Percentiles rank a stretch among this genome's conserved stretches.
Conservation (phyloP, 2,797 vertebrate genomes). For the Perodicticus potto region DNA sequence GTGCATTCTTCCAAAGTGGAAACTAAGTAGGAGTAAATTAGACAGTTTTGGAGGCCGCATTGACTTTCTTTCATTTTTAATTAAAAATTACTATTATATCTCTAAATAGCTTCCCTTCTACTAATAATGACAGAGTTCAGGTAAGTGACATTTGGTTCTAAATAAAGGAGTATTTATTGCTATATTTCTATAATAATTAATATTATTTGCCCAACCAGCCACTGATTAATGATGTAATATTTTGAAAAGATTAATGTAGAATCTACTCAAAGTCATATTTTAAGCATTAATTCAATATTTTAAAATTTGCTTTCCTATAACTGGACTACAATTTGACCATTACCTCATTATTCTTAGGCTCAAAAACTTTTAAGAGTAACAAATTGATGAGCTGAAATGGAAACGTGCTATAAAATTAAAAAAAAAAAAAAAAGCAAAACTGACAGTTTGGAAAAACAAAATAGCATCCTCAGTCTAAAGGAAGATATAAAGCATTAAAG, state of each 20-base stretch:
- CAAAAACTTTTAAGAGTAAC: neutral
- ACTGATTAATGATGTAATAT: neutral
- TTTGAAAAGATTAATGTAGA: neutral
- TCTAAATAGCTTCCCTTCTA: neutral
- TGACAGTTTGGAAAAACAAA: constrained; percentile 2
- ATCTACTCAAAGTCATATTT: neutral
- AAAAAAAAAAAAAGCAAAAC: neutral
- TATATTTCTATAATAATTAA: neutral
- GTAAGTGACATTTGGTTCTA: neutral
- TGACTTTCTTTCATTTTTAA: neutral
- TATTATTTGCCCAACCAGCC: neutral
- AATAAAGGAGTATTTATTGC: neutral
- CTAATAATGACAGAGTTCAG: neutral
- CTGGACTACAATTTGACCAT: neutral
- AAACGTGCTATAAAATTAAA: neutral
- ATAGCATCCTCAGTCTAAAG: neutral
- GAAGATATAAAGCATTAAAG: neutral
- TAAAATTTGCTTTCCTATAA: neutral
- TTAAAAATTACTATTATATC: neutral
- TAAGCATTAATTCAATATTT: neutral
- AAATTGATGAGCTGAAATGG: neutral
- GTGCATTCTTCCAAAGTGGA: neutral
- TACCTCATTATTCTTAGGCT: neutral
- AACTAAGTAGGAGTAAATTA: neutral
- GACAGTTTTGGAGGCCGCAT: neutral